Conservation (phyloP, 1,140 invertebrate species). For the Habropoda laboriosa region DNA sequence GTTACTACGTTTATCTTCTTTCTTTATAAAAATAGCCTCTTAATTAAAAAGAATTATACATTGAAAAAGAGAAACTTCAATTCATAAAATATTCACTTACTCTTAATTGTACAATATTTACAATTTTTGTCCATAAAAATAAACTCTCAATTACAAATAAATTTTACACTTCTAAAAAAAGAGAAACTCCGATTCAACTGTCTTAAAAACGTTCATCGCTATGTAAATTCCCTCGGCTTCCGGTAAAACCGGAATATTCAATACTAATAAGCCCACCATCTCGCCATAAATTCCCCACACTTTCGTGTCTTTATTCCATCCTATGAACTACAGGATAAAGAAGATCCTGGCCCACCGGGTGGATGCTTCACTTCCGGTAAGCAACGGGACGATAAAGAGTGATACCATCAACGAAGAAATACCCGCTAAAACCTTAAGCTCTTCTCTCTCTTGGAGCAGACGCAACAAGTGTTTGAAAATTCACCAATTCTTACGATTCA, state of each 20-base stretch:
- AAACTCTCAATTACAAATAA: too few relatives aligned
- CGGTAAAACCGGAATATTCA: too few relatives aligned
- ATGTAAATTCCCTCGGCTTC: too few relatives aligned
- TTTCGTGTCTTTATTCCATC: not conserved
- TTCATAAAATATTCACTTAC: too few relatives aligned
- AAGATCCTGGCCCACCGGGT: not conserved
- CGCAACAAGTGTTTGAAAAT: not conserved
- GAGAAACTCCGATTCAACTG: too few relatives aligned
- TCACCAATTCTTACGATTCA: not conserved
- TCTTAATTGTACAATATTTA: too few relatives aligned
- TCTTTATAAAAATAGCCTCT: too few relatives aligned
- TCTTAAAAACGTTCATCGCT: not conserved
- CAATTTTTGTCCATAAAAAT: too few relatives aligned
- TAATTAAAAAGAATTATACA: too few relatives aligned
- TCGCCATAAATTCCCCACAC: not conserved
- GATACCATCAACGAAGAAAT: not conserved
- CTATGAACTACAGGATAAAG: not conserved
- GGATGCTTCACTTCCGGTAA: not conserved
- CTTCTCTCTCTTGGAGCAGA: not conserved
- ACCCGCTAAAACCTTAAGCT: not conserved
- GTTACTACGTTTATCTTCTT: too few relatives aligned
- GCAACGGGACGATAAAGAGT: not conserved
- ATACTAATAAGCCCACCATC: not conserved
- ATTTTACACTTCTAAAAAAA: too few relatives aligned
- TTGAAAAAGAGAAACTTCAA: too few relatives aligned